Base-by-base conservation (phyloP, 2,888 invertebrate genomes). In the Andrena camellia region DNA sequence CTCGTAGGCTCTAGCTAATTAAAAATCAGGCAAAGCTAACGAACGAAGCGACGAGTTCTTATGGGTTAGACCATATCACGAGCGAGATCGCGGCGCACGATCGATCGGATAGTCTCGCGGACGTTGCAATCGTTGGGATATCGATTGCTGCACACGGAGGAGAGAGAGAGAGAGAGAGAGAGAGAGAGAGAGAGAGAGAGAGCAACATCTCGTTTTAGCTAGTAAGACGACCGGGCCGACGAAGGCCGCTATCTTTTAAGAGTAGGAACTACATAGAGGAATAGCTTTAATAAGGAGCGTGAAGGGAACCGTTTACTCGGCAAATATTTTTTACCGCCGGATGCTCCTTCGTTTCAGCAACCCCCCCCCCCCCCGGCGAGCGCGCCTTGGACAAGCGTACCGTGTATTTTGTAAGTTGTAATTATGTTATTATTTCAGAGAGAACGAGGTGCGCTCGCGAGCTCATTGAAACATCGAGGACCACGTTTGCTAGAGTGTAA, bases 61-160 rank as follows among this genome's bases (percentile, higher is more conserved):
- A 92, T 90, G 92, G 69, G 90, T 92, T 92, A 92, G 90, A 91
- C 93, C 92, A 93, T 93, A 93, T 93, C 93, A 93, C 81, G 74
- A 57, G 80, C 84, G 90, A 72, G 69, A 81, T 81, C 86, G 80
- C 86, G 88, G 84, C 77, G 75, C 75, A 83, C 73, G 78, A 75
- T 78, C 77, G 84, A 78, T 86, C 84, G 84, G 79, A 35, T 75
- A 42, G 57, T 83, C 66, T 42, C 59, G 64, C 75, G 67, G 70
- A 33, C 29, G 60, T 31, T 31, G 57, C 52, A 54, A 59, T 54
- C 74, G 64, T 48, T 6, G 35, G 70, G 57, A 78, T 42, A 42
- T 68, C 77, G 81, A 71, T 66, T 42, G 60, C 48, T 20, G 7
- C 62, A 48, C 13, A 48, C 3, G 31, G 48, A 8, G n/a, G 10